These are phyloP conservation scores for Polietes domitor DNA, from an alignment of 2,888 invertebrate genomes.

Conservation along the genomic window DNA sequence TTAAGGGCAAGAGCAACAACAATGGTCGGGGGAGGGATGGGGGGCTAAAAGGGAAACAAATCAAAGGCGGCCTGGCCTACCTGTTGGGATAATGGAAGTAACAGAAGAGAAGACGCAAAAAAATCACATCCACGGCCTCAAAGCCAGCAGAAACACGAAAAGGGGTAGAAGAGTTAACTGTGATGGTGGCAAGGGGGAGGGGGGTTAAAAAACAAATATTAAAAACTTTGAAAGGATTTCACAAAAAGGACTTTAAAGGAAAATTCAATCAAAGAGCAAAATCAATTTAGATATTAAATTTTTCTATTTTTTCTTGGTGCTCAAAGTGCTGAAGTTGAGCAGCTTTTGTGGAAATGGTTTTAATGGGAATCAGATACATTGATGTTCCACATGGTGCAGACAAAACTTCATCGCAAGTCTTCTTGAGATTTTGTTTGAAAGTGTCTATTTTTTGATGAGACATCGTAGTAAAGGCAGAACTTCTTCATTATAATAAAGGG, in stretches of 20 bases:
- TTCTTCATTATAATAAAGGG: too few species aligned
- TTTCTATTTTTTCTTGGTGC: not conserved
- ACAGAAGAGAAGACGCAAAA: not conserved
- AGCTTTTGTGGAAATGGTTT: slow-evolving; percentile 18
- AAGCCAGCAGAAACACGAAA: slow-evolving; percentile 4
- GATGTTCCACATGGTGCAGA: not conserved
- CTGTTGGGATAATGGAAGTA: slow-evolving; percentile 51
- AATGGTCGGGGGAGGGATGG: too few species aligned
- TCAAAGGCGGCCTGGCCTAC: slow-evolving; percentile 40
- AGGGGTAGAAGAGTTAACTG: not conserved
- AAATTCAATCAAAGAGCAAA: slow-evolving; percentile 36
- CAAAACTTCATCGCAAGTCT: not conserved
- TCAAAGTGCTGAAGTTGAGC: slow-evolving; percentile 10
- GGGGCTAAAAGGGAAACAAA: slow-evolving; percentile 49
- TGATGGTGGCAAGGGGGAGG: not conserved
- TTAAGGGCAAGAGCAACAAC: not conserved
- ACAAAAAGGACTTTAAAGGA: slow-evolving; percentile 3
- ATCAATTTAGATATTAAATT: slow-evolving; percentile 41
- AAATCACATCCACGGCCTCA: not conserved
- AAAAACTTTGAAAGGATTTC: slow-evolving; percentile 27
- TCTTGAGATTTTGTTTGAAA: not conserved
- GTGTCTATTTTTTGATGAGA: not conserved
- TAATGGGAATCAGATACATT: not conserved
- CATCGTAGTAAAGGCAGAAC: too few species aligned
- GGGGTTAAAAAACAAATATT: slow-evolving; percentile 28